These are phyloP conservation scores for Drosophila cognata DNA, from an alignment of 2,888 invertebrate species.

Conservation along the genomic window DNA sequence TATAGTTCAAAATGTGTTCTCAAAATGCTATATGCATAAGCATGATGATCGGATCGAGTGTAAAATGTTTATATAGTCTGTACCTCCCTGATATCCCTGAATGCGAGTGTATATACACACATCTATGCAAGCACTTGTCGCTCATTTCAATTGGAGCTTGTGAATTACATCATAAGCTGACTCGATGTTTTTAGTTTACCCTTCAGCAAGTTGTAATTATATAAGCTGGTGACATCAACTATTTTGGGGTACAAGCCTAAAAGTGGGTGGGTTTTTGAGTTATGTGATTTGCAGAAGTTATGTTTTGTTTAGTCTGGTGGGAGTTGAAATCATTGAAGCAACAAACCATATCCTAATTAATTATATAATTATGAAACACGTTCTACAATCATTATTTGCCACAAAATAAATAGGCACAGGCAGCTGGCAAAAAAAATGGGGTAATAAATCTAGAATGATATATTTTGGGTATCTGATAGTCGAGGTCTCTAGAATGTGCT, in stretches of 20 bases:
- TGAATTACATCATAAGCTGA: neutral
- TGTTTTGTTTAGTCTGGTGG: neutral
- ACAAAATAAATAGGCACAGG: neutral
- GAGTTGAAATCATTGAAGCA: neutral
- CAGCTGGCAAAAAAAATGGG: neutral
- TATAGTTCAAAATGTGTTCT: neutral
- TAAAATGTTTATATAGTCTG: neutral
- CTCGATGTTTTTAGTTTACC: neutral
- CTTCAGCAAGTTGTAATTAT: neutral
- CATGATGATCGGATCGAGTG: neutral
- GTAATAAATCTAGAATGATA: neutral
- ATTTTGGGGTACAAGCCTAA: neutral
- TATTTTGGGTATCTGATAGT: neutral
- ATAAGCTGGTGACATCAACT: neutral
- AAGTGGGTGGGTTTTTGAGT: neutral
- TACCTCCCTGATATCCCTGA: neutral
- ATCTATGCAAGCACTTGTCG: neutral
- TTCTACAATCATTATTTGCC: neutral
- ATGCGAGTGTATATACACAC: neutral
- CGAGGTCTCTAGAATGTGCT: neutral
- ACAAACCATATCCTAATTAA: neutral
- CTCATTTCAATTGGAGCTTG: neutral
- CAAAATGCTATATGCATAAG: neutral
- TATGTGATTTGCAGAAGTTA: neutral
- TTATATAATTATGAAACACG: neutral